Base-by-base conservation (phyloP, 2,888 invertebrate species). In the Dascillus cervinus region DNA sequence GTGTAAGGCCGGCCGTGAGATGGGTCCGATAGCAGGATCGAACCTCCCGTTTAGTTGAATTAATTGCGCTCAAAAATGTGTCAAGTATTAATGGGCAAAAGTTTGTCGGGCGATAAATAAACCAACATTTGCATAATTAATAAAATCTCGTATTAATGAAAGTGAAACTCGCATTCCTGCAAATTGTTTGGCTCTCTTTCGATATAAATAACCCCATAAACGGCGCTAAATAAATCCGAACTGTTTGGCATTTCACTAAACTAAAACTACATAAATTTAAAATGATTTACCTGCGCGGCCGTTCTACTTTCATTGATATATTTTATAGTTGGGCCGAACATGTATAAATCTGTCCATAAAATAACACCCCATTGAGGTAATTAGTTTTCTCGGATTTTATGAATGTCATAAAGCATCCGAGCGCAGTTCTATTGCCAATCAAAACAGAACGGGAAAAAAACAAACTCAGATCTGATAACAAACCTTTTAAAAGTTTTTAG, bases 221-320 rank as follows among this genome's bases (percentile, higher is more conserved):
- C 17, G 17, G 17, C 17, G 17, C 17, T 8, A 6, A 6, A 6
- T 17, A 17, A 17, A 8, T 17, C n/a, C n/a, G n/a, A n/a, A 17
- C 8, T 17, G 17, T 17, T 17, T 17, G 17, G 8, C 17, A 17
- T 17, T 17, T 17, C 17, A 17, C 4, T 8, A 8, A n/a, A 17
- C 17, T 4, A 17, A 17, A 17, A 6, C 17, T 17, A 8, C 17
- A 17, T 17, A 17, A 17, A 17, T 17, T 6, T 17, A 6, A 31
- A 31, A 22, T 32, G 26, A 32, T 32, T 32, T 32, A 32, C 22
- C 27, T 17, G 17, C 22, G 27, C 37, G 31, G 30, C 28, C 26
- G 41, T 41, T 41, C 41, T 26, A 41, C 34, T 41, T 41, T 31
- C 34, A 23, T 31, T 32, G 40, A 40, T 37, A 32, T 32, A 37